phyloP scores from a whole-genome alignment of 2,797 vertebrate species.

The Oryzias dopingdopingensis region DNA sequence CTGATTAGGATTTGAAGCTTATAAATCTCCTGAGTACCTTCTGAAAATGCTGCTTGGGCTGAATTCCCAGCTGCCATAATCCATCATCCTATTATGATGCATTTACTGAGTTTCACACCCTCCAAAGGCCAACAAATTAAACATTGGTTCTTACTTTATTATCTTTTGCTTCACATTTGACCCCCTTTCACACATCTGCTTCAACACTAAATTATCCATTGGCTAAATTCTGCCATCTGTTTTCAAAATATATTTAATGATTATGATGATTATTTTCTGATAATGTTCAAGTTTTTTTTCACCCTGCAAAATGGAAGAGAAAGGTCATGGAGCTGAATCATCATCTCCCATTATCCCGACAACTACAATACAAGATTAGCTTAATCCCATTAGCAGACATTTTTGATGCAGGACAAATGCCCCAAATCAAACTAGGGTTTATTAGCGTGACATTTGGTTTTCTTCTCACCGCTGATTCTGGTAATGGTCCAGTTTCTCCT shows the following conservation, averaged over 20 bases:
- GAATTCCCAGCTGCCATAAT: conserved; percentile 73
- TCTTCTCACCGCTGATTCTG: conserved; percentile 85
- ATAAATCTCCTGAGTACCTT: conserved; percentile 71
- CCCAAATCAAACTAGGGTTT: conserved; percentile 1
- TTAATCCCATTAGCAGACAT: conserved; percentile 14
- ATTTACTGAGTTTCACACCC: conserved; percentile 59
- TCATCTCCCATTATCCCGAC: conserved; percentile 2
- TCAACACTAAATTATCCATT: too few relatives aligned
- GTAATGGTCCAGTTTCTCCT: conserved; percentile 95
- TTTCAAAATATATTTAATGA: too few relatives aligned
- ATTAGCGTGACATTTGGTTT: background rate
- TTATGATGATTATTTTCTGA: too few relatives aligned
- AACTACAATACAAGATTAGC: conserved; percentile 19
- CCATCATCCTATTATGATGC: conserved; percentile 75
- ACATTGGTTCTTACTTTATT: conserved; percentile 30
- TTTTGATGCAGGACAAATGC: conserved; percentile 2
- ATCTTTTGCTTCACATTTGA: too few relatives aligned
- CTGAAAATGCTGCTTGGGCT: conserved; percentile 74
- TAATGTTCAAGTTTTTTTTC: too few relatives aligned
- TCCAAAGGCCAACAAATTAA: conserved; percentile 47
- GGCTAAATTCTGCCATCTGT: too few relatives aligned
- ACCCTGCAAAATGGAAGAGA: background rate
- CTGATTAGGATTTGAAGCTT: conserved; percentile 73
- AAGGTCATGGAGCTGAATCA: conserved; percentile 9
- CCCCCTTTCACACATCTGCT: too few relatives aligned